Conservation (phyloP, 2,797 vertebrate genomes). For the Fistularia tabacaria region DNA sequence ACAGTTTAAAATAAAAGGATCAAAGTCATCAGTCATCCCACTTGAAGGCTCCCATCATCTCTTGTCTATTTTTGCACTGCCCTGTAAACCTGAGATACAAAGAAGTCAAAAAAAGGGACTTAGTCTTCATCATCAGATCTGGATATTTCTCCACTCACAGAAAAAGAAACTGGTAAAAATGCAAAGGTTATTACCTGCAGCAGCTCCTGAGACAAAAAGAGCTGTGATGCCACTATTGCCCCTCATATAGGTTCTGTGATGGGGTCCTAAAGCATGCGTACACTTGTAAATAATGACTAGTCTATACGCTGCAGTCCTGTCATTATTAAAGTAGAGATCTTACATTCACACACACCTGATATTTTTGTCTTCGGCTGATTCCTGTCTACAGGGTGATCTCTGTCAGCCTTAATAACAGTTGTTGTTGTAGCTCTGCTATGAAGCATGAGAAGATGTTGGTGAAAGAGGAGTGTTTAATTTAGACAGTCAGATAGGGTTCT, state of each 20-base stretch:
- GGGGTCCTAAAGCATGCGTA: slow-evolving; percentile 10
- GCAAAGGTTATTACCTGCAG: slow-evolving; percentile 54
- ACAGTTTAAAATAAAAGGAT: no score
- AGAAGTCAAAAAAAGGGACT: no score
- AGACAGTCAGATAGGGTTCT: no score
- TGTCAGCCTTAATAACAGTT: slow-evolving; percentile 9
- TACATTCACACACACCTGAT: slow-evolving; percentile 52
- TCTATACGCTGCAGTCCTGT: slow-evolving; percentile 54
- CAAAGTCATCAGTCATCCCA: no score
- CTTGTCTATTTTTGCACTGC: no score
- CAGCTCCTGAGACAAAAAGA: slow-evolving; percentile 30
- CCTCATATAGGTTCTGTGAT: slow-evolving; percentile 63
- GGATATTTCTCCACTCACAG: no score
- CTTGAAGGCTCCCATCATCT: no score
- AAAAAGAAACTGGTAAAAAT: neutral
- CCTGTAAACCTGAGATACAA: no score
- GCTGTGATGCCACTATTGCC: slow-evolving; percentile 15
- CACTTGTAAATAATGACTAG: slow-evolving; percentile 62
- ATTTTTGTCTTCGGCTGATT: slow-evolving; percentile 22
- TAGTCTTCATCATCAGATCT: no score
- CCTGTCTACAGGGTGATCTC: neutral
- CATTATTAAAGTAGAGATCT: slow-evolving; percentile 57
- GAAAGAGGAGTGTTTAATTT: no score
- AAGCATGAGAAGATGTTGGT: no score
- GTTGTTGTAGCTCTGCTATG: no score